Conservation (phyloP, 2,797 vertebrate genomes). For the Florisuga fusca region DNA sequence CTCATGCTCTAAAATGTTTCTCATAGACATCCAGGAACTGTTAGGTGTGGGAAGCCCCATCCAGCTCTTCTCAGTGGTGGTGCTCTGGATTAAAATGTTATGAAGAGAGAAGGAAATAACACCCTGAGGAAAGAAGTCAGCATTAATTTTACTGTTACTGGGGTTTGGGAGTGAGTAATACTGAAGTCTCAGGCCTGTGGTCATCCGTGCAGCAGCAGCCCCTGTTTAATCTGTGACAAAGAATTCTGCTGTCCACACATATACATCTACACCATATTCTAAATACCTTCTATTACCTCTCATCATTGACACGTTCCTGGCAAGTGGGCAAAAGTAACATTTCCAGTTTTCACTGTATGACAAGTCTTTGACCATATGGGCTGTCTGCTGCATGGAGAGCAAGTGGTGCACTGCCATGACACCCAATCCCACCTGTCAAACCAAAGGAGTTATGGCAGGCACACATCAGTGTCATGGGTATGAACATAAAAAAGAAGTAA, state of each 20-base stretch:
- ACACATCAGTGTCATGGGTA: neutral
- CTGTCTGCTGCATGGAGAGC: neutral
- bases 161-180: neutral
- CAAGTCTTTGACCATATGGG: neutral
- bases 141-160: neutral
- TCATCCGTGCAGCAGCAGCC: neutral
- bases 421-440: neutral
- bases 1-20: neutral
- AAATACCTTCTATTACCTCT: neutral
- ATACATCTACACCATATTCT: neutral
- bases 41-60: neutral
- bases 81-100: neutral
- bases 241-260: neutral
- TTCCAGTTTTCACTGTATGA: neutral
- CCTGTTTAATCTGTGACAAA: neutral
- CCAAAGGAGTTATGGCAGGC: neutral
- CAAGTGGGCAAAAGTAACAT: neutral
- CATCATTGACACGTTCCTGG: neutral
- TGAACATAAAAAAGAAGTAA: conserved; percentile 27
- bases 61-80: neutral
- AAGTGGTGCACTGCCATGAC: neutral
- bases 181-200: neutral
- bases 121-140: neutral
- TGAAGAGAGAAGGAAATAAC: neutral
- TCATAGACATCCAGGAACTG: neutral